Percentiles rank a stretch among this genome's conserved stretches.
phyloP scores from a whole-genome alignment of 2,888 invertebrate genomes.

The Spodoptera picta region DNA sequence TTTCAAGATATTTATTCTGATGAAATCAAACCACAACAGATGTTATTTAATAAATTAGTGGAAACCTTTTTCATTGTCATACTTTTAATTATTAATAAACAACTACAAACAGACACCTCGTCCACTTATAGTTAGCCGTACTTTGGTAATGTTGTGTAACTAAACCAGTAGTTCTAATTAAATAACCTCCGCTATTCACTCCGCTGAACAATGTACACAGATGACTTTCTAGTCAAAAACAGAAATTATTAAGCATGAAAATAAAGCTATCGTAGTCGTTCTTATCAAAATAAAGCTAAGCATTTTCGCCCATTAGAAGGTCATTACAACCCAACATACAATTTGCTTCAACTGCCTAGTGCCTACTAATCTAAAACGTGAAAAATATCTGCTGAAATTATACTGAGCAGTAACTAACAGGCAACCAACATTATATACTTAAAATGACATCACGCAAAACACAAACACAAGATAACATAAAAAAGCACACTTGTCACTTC shows the following conservation, averaged over 20 bases:
- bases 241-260: slow-evolving; percentile 1
- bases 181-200: slow-evolving; percentile 11
- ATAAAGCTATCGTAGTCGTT: slow-evolving; percentile 1
- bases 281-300: background rate
- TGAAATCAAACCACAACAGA: slow-evolving; percentile 49
- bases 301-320: background rate
- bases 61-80: slow-evolving; percentile 30
- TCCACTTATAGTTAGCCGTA: slow-evolving; percentile 47
- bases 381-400: too few species aligned
- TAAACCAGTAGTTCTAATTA: slow-evolving; percentile 28
- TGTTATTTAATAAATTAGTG: slow-evolving; percentile 37
- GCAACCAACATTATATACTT: too few species aligned
- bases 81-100: slow-evolving; percentile 52
- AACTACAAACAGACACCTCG: slow-evolving; percentile 46
- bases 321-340: background rate
- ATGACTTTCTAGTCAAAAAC: background rate
- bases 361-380: too few species aligned
- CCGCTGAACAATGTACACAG: background rate
- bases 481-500: too few species aligned
- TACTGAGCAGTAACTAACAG: too few species aligned
- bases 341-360: too few species aligned
- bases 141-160: slow-evolving; percentile 55
- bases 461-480: too few species aligned
- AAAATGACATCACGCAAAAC: too few species aligned
- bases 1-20: slow-evolving; percentile 42